These are phyloP conservation scores for Ibidorhyncha struthersii DNA, from an alignment of 2,113 vertebrate species.

Conservation along the genomic window DNA sequence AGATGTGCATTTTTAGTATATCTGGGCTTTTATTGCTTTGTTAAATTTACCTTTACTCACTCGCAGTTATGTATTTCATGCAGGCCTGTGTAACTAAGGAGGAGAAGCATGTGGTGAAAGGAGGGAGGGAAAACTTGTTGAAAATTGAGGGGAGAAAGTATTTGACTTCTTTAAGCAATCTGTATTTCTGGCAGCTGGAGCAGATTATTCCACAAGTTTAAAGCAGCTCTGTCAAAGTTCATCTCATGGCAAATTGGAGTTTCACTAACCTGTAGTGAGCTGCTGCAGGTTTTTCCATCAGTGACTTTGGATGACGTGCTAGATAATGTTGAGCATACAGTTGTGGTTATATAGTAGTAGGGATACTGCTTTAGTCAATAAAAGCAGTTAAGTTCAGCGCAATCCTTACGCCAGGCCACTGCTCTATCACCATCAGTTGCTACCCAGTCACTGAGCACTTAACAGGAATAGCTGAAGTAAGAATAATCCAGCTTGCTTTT, in stretches of 20 bases:
- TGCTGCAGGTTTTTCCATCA: not conserved
- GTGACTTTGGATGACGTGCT: not conserved
- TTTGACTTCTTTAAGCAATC: not conserved
- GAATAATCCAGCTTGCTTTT: not conserved
- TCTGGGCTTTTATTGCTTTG: not conserved
- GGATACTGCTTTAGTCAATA: not conserved
- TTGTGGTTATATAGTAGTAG: not conserved
- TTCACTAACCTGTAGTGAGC: no score
- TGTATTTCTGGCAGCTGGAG: no score
- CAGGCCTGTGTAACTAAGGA: not conserved
- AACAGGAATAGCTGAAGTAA: not conserved
- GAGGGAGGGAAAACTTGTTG: not conserved
- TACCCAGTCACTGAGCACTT: not conserved
- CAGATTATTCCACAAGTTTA: no score
- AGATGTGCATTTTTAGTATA: not conserved
- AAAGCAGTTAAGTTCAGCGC: not conserved
- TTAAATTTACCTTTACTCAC: not conserved
- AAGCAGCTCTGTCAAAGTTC: no score
- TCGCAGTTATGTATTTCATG: not conserved
- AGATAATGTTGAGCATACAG: not conserved
- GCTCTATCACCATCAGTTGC: not conserved
- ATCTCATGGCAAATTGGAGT: no score
- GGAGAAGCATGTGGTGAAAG: not conserved
- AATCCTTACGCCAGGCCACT: not conserved
- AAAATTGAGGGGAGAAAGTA: not conserved